These are phyloP conservation scores for Columba janthina DNA, from an alignment of 2,113 vertebrate genomes.

Conservation along the genomic window DNA sequence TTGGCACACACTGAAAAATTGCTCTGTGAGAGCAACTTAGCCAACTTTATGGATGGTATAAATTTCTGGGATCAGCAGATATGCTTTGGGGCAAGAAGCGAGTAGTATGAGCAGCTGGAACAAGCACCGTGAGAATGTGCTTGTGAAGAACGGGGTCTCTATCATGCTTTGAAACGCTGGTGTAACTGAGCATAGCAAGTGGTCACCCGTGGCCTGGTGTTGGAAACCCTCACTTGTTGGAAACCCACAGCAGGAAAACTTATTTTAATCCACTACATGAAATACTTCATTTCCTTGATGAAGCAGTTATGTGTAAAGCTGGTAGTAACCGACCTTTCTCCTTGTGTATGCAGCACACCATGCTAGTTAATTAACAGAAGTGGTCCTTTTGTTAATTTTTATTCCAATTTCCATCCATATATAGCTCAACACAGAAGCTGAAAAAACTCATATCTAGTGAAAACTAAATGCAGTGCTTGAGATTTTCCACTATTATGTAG, in stretches of 20 bases:
- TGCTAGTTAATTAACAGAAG: background rate
- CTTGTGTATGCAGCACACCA: background rate
- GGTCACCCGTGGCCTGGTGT: accelerated
- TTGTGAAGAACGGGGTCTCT: background rate
- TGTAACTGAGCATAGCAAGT: too few species aligned
- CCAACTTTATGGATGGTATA: background rate
- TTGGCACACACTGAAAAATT: background rate
- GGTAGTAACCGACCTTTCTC: background rate
- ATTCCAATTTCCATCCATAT: background rate
- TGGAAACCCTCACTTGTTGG: background rate
- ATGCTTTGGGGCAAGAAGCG: background rate
- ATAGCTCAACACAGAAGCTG: background rate
- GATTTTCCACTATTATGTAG: background rate
- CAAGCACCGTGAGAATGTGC: background rate
- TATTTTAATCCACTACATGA: background rate
- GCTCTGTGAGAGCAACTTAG: background rate
- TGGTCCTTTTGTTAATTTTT: background rate
- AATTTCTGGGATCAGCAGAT: background rate
- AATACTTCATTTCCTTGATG: background rate
- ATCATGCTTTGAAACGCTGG: background rate
- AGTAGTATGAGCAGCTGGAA: background rate
- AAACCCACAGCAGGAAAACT: background rate
- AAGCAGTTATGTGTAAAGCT: background rate
- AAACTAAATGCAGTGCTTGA: background rate
- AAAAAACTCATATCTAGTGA: background rate